Base-by-base conservation (phyloP, 2,113 vertebrate species). In the Python bivittatus region DNA sequence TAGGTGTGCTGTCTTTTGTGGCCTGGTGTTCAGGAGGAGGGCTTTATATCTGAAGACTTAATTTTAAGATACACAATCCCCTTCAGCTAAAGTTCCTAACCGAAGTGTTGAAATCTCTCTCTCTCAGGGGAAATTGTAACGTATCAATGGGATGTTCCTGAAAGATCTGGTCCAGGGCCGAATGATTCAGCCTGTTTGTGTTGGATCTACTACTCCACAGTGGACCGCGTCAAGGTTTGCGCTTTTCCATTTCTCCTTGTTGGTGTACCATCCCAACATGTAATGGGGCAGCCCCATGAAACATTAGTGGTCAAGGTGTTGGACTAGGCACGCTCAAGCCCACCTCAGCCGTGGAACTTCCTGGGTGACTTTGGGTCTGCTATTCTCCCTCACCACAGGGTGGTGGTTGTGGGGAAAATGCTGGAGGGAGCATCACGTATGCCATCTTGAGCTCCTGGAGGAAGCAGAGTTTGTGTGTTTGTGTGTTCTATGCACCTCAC, bases 121-220 rank as follows among this genome's bases (percentile, higher is more conserved):
- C 64, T 27, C 58, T n/a, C 87, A 97, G 98, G 98, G 88, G 97
- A 98, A 84, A 97, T 98, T 29, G 92, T 97, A 68, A 97, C 96
- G 0, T 98, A 98, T 89, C 95, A 90, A 0, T 98, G 98, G 98
- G 96, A 96, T 20, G 89, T 98, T 89, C 98, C 98, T 0, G 97
- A 98, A 88, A 96, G 97, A 89, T 96, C 97, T 90, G 98, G 98
- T 2, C 98, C 98, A 44, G 98, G 97, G 3, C 96, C 97, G 52
- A 97, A 97, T 53, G 97, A 98, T 89, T 98, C 97, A 72, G 96
- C 96, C 85, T 98, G 98, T 95, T 64, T 97, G 93, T 97, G 97
- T 93, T 98, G 97, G 97, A 96, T 98, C 92, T 98, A 98, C 95
- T 97, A 98, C 94, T 98, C 98, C 86, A 29, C 23, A 0, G 97